Base-by-base conservation (phyloP, 1,140 invertebrate genomes). In the Pachypsylla venusta region DNA sequence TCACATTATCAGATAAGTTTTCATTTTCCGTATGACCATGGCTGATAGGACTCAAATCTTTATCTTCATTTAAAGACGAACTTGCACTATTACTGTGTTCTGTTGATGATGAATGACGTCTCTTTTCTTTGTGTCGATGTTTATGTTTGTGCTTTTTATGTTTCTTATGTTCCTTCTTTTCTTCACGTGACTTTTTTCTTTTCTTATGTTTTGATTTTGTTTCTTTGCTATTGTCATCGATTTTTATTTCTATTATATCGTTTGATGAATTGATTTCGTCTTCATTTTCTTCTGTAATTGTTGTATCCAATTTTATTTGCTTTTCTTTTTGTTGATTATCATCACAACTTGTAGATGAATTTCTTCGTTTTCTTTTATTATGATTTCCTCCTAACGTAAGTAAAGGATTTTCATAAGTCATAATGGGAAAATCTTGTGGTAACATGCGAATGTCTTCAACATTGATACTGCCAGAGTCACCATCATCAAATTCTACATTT, bases 401-500 rank as follows among this genome's bases (percentile, higher is more conserved):
- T 10, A 57, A 30, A 5, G 55, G 55, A 30, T 35, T 61, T 64
- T 66, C 66, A 73, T 57, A 57, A 14, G 30, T 30, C 55, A 57
- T 28, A 12, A 73, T 63, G 53, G 91, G 91, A 75, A 92, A 94
- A 67, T 91, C 82, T n/a, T 82, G 80, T n/a, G 91, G 87, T 25
- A 97, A 73, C 39, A 94, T 77, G 48, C 93, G 75, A 55, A 96
- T 92, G 69, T 95, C 89, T 63, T 91, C 84, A 7, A 95, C 72
- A 56, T 86, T 83, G 67, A 97, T 95, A 62, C 84, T 77, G 7
- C 93, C 91, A 59, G 86, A 92, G 69, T 97, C 93, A 0, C 93
- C 93, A 70, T 97, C 93, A 69, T 97, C 93, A 70, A 96, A 96
- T 70, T 96, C 92, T 2, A 97, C 90, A 53, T 84, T 85, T 0